Conservation (phyloP, 2,888 invertebrate genomes). For the Epinotia brunnichana region DNA sequence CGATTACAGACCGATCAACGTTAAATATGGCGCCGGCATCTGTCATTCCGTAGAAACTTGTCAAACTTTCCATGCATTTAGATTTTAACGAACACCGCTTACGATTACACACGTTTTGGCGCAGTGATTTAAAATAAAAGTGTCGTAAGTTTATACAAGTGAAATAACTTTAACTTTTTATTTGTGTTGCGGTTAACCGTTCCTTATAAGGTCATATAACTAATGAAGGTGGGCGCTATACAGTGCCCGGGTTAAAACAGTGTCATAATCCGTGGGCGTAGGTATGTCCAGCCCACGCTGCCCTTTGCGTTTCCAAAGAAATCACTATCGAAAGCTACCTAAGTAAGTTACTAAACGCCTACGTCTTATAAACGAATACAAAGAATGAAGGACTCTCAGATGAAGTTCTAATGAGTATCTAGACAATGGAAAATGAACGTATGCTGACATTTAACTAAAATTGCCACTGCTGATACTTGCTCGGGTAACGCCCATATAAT, state of each 20-base stretch:
- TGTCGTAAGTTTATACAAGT: background rate
- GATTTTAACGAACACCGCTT: too few relatives aligned
- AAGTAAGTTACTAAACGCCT: slow-evolving; percentile 29
- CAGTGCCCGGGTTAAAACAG: slow-evolving; percentile 5
- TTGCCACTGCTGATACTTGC: background rate
- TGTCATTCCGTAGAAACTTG: too few relatives aligned
- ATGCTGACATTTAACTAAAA: background rate
- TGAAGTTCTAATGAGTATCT: slow-evolving; percentile 3
- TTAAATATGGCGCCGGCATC: too few relatives aligned
- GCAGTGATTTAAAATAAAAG: background rate
- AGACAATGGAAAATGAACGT: background rate
- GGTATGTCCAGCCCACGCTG: slow-evolving; percentile 27
- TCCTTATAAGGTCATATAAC: background rate
- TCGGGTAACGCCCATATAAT: background rate
- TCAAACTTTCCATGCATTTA: too few relatives aligned
- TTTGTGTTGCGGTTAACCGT: background rate
- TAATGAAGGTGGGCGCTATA: background rate
- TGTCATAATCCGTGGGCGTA: slow-evolving; percentile 22
- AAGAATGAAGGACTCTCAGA: background rate
- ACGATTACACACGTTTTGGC: too few relatives aligned
- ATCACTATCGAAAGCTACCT: slow-evolving; percentile 25
- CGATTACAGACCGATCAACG: too few relatives aligned
- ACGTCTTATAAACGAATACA: slow-evolving; percentile 13
- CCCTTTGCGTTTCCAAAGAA: slow-evolving; percentile 33
- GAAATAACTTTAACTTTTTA: background rate